These are phyloP conservation scores for Diploscapter pachys DNA, from an alignment of 1,140 invertebrate genomes.

Conservation along the genomic window DNA sequence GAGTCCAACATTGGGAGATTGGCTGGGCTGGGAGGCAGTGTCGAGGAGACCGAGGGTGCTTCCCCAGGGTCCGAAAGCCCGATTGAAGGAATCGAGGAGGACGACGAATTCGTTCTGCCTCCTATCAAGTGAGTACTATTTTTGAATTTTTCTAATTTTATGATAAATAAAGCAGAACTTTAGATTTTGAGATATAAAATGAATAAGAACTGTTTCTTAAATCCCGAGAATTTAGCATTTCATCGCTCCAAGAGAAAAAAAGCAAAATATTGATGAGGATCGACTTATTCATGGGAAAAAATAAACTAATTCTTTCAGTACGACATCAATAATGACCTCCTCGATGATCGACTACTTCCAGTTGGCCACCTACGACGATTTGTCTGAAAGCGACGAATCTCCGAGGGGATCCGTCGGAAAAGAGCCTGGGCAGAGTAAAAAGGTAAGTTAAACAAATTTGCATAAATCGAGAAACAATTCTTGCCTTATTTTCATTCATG, in stretches of 20 bases:
- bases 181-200: too few species aligned
- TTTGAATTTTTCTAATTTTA: neutral
- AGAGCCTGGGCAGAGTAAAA: too few species aligned
- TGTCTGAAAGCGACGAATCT: conserved; percentile 4
- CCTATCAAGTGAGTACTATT: neutral
- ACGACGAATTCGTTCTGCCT: conserved; percentile 27
- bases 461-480: too few species aligned
- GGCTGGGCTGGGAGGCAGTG: neutral
- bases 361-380: conserved; percentile 10
- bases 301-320: neutral
- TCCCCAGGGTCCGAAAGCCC: conserved; percentile 1
- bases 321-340: conserved; percentile 2
- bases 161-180: neutral
- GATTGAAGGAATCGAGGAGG: conserved; percentile 33
- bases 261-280: too few species aligned
- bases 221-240: too few species aligned
- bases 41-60: conserved; percentile 22
- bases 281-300: too few species aligned
- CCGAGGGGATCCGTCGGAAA: too few species aligned
- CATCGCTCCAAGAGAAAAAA: too few species aligned
- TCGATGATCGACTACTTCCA: conserved; percentile 17
- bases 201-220: too few species aligned
- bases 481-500: too few species aligned
- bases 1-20: conserved; percentile 26
- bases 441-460: too few species aligned